These are phyloP conservation scores for Hipposideros armiger DNA, from an alignment of 2,113 vertebrate species.

Conservation along the genomic window DNA sequence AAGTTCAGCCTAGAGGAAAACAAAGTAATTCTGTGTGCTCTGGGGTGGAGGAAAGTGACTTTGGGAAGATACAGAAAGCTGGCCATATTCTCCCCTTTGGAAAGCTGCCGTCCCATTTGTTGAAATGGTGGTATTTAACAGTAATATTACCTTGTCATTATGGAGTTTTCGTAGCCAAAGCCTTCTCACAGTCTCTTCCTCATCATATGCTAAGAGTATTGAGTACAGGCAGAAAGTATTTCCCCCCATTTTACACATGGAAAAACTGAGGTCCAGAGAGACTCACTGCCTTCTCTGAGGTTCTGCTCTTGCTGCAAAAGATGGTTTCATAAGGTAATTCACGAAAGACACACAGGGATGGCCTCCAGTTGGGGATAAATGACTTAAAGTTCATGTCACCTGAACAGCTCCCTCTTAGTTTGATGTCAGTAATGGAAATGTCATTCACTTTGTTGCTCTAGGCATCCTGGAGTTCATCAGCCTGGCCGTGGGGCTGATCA, in stretches of 20 bases:
- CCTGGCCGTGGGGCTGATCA: constrained; percentile 98
- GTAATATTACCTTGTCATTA: neutral
- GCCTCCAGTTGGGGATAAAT: constrained; percentile 12
- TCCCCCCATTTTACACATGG: constrained; percentile 8
- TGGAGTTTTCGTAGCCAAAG: constrained; percentile 46
- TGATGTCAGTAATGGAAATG: constrained; percentile 46
- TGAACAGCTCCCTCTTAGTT: neutral
- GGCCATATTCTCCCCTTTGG: constrained; percentile 9
- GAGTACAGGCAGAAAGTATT: neutral
- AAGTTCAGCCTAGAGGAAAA: constrained; percentile 58
- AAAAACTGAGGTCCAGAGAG: constrained; percentile 41
- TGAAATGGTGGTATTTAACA: constrained; percentile 12
- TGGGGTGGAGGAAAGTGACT: constrained; percentile 2
- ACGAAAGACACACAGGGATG: neutral
- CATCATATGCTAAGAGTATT: neutral
- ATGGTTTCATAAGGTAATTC: constrained; percentile 6
- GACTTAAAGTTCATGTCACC: neutral
- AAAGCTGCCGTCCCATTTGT: constrained; percentile 30
- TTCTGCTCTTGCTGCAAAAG: constrained; percentile 22
- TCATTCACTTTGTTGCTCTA: constrained; percentile 81
- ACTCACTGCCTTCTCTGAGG: neutral
- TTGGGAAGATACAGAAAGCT: constrained; percentile 35
- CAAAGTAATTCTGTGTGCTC: neutral
- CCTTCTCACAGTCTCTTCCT: constrained; percentile 29
- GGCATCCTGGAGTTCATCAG: constrained; percentile 99